Percentiles rank a stretch among this genome's conserved stretches.
phyloP scores from a whole-genome alignment of 1,140 invertebrate genomes.

The Drosophila nannoptera region DNA sequence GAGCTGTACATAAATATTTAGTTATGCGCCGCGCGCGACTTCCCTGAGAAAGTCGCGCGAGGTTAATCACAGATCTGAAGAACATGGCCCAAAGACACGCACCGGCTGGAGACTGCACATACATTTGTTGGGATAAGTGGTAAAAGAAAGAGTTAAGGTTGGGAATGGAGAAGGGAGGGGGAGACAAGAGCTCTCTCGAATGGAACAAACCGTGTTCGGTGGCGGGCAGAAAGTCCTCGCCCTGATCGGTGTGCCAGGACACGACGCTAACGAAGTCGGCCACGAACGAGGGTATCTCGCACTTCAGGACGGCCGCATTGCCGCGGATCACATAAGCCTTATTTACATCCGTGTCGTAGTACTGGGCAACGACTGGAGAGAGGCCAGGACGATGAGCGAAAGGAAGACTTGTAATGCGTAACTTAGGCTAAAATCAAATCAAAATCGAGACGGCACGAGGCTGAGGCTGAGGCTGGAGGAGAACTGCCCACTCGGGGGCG shows the following conservation, averaged over 20 bases:
- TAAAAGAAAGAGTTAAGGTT: constrained; percentile 43
- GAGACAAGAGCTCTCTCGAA: neutral
- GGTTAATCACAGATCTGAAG: constrained; percentile 64
- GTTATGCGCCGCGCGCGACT: constrained; percentile 27
- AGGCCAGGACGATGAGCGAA: constrained; percentile 37
- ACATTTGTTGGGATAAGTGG: constrained; percentile 33
- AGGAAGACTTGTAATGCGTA: constrained; percentile 3
- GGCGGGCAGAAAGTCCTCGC: constrained; percentile 83
- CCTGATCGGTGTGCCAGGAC: constrained; percentile 91
- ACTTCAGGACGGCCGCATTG: constrained; percentile 95
- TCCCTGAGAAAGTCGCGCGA: constrained; percentile 56
- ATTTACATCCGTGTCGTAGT: constrained; percentile 93
- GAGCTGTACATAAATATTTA: constrained; percentile 37
- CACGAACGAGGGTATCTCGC: constrained; percentile 94
- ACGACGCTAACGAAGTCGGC: constrained; percentile 93
- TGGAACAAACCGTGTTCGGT: constrained; percentile 83
- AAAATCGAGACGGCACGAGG: too few species aligned
- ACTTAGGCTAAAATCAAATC: constrained; percentile 13
- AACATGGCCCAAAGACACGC: constrained; percentile 60
- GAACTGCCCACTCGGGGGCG: too few species aligned
- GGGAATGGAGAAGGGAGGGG: neutral
- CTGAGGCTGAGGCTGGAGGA: too few species aligned
- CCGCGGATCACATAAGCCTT: constrained; percentile 96
- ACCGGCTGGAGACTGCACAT: constrained; percentile 12
- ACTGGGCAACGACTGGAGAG: constrained; percentile 89